Conservation (phyloP, 2,888 invertebrate species). For the Saturnia japonica region DNA sequence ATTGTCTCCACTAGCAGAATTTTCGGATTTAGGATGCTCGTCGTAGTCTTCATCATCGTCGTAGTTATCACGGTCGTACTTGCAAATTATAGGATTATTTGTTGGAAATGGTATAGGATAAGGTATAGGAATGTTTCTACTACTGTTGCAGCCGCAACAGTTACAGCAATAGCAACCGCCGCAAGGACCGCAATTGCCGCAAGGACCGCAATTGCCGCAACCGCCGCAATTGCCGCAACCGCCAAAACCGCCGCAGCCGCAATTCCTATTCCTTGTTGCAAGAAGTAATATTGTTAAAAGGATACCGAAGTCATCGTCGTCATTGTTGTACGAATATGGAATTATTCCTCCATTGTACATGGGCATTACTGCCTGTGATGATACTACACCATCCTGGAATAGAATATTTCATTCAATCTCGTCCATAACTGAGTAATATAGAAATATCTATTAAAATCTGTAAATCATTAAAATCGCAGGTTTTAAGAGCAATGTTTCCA, state of each 20-base stretch:
- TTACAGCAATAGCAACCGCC: constrained; percentile 36
- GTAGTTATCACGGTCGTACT: constrained; percentile 23
- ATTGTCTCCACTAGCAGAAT: constrained; percentile 1
- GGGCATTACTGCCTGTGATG: constrained; percentile 36
- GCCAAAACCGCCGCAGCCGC: constrained; percentile 31
- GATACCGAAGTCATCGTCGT: constrained; percentile 55
- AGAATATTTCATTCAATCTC: not conserved
- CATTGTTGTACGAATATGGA: constrained; percentile 26
- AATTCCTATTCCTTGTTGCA: constrained; percentile 46
- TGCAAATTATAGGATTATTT: constrained; percentile 50
- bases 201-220: constrained; percentile 17
- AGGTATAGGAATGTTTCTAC: constrained; percentile 53
- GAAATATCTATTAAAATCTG: too few species aligned
- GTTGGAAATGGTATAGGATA: constrained; percentile 60
- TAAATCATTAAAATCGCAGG: too few species aligned
- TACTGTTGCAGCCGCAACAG: constrained; percentile 41
- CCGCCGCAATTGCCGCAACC: constrained; percentile 14
- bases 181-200: constrained; percentile 18
- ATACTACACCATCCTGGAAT: constrained; percentile 44
- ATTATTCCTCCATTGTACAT: constrained; percentile 38
- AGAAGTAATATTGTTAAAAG: constrained; percentile 56
- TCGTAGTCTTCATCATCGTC: constrained; percentile 24
- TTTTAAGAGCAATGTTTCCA: too few species aligned
- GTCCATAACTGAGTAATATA: not conserved
- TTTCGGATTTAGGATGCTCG: not conserved